Evolutionary conservation across 92 coral and sea anemone genomes (phyloP).

Genomic region (Siderastrea siderea): DNA sequence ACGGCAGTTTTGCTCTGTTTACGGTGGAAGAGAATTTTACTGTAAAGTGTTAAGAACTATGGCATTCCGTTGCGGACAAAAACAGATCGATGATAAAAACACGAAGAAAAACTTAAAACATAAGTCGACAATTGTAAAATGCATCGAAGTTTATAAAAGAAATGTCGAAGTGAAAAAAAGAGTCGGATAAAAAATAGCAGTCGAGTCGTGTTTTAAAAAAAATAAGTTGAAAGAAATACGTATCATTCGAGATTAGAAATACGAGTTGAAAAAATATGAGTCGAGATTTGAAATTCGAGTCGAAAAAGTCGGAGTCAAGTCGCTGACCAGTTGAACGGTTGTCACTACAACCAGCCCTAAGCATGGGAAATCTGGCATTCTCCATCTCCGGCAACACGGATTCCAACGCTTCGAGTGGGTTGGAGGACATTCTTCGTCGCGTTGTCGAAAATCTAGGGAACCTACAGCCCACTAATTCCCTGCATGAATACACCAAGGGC

Average conservation of each 20-base stretch:
- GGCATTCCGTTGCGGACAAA: conserved; percentile 48
- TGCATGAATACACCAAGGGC: conserved; percentile 15
- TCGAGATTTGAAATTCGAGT: not conserved
- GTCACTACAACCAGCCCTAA: not conserved
- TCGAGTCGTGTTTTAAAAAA: conserved; percentile 15
- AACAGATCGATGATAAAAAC: conserved; percentile 20
- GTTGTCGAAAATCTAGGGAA: conserved; percentile 16
- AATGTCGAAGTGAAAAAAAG: no score
- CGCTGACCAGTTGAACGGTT: conserved; percentile 23
- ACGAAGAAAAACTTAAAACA: conserved; percentile 20
- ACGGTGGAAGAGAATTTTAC: no score
- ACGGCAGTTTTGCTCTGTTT: no score
- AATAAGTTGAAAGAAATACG: conserved; percentile 34
- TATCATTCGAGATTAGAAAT: conserved; percentile 10
- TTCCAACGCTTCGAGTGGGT: not conserved
- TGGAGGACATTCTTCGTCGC: conserved; percentile 34
- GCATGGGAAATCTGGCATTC: conserved; percentile 16
- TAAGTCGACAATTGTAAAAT: conserved; percentile 22
- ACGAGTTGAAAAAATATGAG: conserved; percentile 33
- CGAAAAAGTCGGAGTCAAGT: not conserved
- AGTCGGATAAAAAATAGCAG: no score
- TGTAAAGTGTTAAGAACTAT: no score
- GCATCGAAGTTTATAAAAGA: conserved; percentile 13
- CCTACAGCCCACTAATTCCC: conserved; percentile 13
- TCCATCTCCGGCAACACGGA: no score